Base-by-base conservation (phyloP, 2,888 invertebrate species). In the Spilarctia lutea region DNA sequence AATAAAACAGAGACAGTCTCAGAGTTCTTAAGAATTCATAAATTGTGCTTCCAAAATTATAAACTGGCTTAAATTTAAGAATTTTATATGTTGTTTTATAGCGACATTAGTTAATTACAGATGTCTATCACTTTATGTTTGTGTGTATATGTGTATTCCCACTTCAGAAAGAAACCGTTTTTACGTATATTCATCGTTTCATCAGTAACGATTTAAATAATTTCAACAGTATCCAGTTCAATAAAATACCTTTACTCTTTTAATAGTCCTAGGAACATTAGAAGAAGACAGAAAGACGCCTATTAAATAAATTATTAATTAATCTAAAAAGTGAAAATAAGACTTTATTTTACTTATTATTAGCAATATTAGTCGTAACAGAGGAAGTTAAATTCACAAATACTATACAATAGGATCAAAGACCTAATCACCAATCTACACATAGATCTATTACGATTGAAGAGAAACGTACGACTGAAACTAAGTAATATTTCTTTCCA, bases 401-500 rank as follows among this genome's bases (percentile, higher is more conserved):
- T 42, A 60, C 69, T 24, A 33, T 20, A 60, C 39, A 70, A 60
- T 16, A 27, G 27, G 18, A 56, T 56, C 18, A 30, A 66, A 35
- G 52, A 68, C 39, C 13, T 27, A 48, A 7, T 33, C 30, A 24
- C 18, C 45, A 48, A 68, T 60, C 20, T 27, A 48, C 30, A 30
- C 63, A 6, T 42, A 72, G 48, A 39, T 45, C 16, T 48, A 60
- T 48, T 56, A 63, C 45, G 18, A 24, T 65, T 33, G 39, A 70
- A 70, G 67, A 33, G 67, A 72, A 70, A 70, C 42, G 42, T 42
- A 39, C 52, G 20, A 65, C 13, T 42, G 39, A 30, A 75, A 52
- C 67, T 27, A 11, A 66, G 56, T 69, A 60, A 79, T 73, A 75
- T 78, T 79, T 78, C 77, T 79, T 81, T 79, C 71, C 56, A 84